phyloP scores from a whole-genome alignment of 1,140 invertebrate species.

The Anastrepha obliqua region DNA sequence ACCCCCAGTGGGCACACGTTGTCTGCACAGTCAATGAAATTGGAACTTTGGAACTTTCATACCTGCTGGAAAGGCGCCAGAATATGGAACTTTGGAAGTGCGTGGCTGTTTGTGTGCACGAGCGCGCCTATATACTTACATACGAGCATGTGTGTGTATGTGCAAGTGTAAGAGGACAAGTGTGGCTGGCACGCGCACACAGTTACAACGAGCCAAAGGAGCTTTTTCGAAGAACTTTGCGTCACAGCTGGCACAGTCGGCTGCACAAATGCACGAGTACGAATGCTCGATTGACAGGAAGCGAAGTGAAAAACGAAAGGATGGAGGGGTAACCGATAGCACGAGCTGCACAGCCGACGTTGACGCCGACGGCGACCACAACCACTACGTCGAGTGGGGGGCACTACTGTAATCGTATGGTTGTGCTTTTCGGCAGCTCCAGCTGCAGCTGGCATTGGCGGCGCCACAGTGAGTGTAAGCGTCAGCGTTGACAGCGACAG shows the following conservation, averaged over 20 bases:
- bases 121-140: neutral
- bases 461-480: neutral
- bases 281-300: neutral
- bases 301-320: slow-evolving; percentile 22
- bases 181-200: neutral
- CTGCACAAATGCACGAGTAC: neutral
- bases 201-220: neutral
- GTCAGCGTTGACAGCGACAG: neutral
- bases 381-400: neutral
- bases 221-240: slow-evolving; percentile 54
- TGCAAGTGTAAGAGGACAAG: neutral
- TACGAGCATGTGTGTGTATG: neutral
- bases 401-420: neutral
- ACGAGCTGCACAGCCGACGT: neutral
- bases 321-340: neutral
- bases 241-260: slow-evolving; percentile 50
- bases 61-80: slow-evolving; percentile 51
- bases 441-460: slow-evolving; percentile 19
- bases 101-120: neutral
- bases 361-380: neutral
- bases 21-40: slow-evolving; percentile 52
- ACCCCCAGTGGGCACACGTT: slow-evolving; percentile 10
- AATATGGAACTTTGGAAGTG: slow-evolving; percentile 54
- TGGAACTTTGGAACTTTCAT: slow-evolving; percentile 48
- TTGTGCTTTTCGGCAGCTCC: slow-evolving; percentile 12